Base-by-base conservation (phyloP, 2,797 vertebrate genomes). In the Hylomyscus alleni region DNA sequence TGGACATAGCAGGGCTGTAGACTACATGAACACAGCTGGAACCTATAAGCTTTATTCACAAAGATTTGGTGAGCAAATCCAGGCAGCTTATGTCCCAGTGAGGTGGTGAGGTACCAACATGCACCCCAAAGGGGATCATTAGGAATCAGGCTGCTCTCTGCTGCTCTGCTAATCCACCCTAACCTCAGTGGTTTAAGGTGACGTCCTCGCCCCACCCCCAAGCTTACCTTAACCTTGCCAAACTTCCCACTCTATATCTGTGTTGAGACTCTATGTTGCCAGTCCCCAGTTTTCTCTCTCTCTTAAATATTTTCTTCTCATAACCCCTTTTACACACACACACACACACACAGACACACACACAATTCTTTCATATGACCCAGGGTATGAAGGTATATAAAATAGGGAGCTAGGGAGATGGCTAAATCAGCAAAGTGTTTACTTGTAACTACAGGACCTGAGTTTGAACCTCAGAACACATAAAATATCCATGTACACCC, bases 11-110 rank as follows among this genome's bases (percentile, higher is more conserved):
- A 95, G 94, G 89, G 72, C n/a, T 37, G 52, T 15, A 62, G 86
- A n/a, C 62, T 94, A 56, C 78, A 75, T 20, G 47, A 80, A 84
- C 19, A 78, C 95, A 96, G 85, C 73, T 95, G 77, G 94, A 97
- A 90, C 34, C 90, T 83, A 67, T 73, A 83, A 91, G 86, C 56
- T 92, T 87, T 58, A 91, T 50, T 96, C 62, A 93, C 47, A 88
- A 89, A n/a, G 88, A 69, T 34, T 26, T 22, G 31, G 60, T n/a
- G 73, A 96, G 60, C 47, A 96, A 89, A 97, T 69, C 67, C 40
- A 92, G 67, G 60, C 58, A 94, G 84, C 73, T 91, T 34, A 2
- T 56, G 75, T 76, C 84, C 67, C 83, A 65, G 22, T 15, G n/a
- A 60, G 44, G 76, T 15, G 58, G 34, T 11, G 34, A 72, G 31